Base-by-base conservation (phyloP, 2,113 vertebrate genomes). In the Atherinomorus stipes region DNA sequence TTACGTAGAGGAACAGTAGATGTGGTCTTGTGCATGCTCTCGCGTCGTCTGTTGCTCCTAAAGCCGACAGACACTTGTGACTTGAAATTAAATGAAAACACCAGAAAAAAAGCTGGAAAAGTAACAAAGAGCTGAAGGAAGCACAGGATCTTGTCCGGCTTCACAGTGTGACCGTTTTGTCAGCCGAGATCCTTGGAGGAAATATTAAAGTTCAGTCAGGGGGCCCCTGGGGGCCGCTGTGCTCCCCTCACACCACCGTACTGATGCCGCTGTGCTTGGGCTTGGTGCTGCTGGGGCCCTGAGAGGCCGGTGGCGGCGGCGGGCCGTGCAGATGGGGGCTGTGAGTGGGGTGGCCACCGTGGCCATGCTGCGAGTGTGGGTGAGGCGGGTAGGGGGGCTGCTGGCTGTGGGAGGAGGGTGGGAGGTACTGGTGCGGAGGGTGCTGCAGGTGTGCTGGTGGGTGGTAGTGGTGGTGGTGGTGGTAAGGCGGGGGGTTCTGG, bases 241-340 rank as follows among this genome's bases (percentile, higher is more conserved):
- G 42, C 25, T 4, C 44, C 50, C 59, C 54, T 93, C 84, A 99
- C 89, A 99, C 97, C 85, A 98, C 93, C 23, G 97, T 99, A 92
- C 97, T 99, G 93, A 99, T 98, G 87, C 97, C 97, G 0, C 96
- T 98, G 94, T 98, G 95, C 84, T 98, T 98, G 91, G 95, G 92
- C 92, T 99, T 99, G 77, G 94, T 88, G 94, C 95, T 94, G 90
- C 94, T 77, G 37, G 88, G 26, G 6, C 70, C 76, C 70, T 86
- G 85, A 57, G 85, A 63, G 50, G 88, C 5, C 8, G 31, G 62
- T 0, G 83, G 67, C 0, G 91, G 64, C 31, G 87, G 88, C 87
- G 95, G 95, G 52, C 93, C 91, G 0, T 97, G 97, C 88, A 96
- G 96, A 75, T 96, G 96, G 16, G 85, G 66, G 7, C 87, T 62